Percentiles rank a stretch among this genome's conserved stretches.
phyloP scores from a whole-genome alignment of 2,113 vertebrate genomes.

The Prionailurus viverrinus region DNA sequence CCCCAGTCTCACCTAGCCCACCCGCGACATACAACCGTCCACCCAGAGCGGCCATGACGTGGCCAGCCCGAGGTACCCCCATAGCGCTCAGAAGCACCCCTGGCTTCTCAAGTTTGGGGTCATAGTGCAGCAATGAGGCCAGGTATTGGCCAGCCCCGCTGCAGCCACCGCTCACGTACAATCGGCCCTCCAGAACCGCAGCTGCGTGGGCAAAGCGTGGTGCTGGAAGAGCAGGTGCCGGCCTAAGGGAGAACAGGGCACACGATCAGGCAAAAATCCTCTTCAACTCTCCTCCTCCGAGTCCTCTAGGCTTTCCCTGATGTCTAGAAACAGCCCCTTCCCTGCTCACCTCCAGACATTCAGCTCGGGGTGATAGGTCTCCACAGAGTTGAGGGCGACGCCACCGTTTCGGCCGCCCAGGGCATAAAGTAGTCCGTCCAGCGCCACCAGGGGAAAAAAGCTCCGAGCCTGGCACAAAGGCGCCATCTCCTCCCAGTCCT shows the following conservation, averaged over 20 bases:
- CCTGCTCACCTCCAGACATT: constrained; percentile 89
- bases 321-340: not conserved
- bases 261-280: not conserved
- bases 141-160: constrained; percentile 79
- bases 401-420: constrained; percentile 88
- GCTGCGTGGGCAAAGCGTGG: constrained; percentile 88
- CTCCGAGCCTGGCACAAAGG: constrained; percentile 88
- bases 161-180: constrained; percentile 89
- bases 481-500: constrained; percentile 87
- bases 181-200: constrained; percentile 83
- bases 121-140: constrained; percentile 85
- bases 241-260: constrained; percentile 79
- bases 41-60: constrained; percentile 87
- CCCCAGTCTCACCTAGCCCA: constrained; percentile 87
- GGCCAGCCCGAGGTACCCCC: constrained; percentile 87
- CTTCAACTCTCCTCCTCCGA: not conserved
- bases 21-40: constrained; percentile 88
- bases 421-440: constrained; percentile 88
- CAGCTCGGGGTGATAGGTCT: constrained; percentile 85
- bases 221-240: constrained; percentile 85
- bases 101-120: constrained; percentile 79
- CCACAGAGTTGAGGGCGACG: constrained; percentile 86
- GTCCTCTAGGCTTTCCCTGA: not conserved
- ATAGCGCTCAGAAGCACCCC: constrained; percentile 84
- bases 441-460: constrained; percentile 86